Evolutionary conservation across 2,113 vertebrate species (phyloP), one percentile per base, ranked within the genome.

Genomic region (Dolichallabes microphthalmus): DNA sequence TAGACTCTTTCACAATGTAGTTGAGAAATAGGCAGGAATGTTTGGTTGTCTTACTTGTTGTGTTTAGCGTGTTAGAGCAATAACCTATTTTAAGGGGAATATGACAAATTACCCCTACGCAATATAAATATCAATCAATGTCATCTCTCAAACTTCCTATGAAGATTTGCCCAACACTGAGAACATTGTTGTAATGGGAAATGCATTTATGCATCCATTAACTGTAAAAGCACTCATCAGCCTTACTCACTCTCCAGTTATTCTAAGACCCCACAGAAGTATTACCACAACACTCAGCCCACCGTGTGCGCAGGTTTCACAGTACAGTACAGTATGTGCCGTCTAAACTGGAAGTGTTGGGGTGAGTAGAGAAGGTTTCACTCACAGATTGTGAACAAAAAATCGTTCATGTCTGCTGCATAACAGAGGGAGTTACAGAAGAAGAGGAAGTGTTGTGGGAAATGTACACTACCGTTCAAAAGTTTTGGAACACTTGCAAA

Each of bases 131-230:
- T 69, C n/a, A 17, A 45, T 58, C 77, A 79, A 10, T 17, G 25
- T 77, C 32, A 32, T 32, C 8, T 39, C 55, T 35, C 35, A 63
- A 22, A 53, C 39, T 60, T 55, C 55, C 55, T 60, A 14, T 12
- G 22, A 10, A 77, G 17, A 66, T 66, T 84, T 68, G 12, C 71
- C 30, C 58, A 66, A 79, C 27, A 60, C 57, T 50, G 20, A 77
- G 73, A 39, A 74, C 22, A 52, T 25, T 15, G 68, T 45, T 32
- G 35, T 20, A 50, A 73, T 71, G 74, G 25, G 58, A 88, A 88
- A 80, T 75, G 39, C 71, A 52, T 53, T 79, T 32, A 17, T 8
- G 12, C 35, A 75, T 76, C 71, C 81, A 80, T 75, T 82, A 86
- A 75, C 80, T 27, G 22, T 30, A 80, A 86, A 35, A 69, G 15